A percentile compares a stretch with the other conserved stretches of the same genome.
These are phyloP conservation scores for Oscheius sp. DNA, from an alignment of 2,888 invertebrate species.

Conservation along the genomic window DNA sequence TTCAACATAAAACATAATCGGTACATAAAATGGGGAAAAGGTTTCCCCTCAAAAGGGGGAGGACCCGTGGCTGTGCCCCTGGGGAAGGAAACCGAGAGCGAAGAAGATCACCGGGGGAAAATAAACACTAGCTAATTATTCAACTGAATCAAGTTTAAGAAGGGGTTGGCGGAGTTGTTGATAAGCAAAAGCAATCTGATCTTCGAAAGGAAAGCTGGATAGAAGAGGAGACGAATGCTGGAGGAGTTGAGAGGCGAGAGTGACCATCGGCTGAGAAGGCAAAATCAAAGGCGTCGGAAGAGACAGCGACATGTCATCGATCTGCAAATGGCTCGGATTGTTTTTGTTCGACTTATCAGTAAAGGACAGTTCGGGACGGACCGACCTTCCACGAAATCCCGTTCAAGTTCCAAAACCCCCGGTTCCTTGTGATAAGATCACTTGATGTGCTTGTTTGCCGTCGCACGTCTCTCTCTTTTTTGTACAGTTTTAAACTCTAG, in stretches of 20 bases:
- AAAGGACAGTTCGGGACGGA: neutral
- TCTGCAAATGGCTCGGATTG: slow-evolving; percentile 5
- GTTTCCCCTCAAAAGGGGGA: slow-evolving; percentile 7
- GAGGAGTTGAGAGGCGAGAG: slow-evolving; percentile 28
- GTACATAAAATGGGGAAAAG: slow-evolving; percentile 9
- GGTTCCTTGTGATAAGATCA: neutral
- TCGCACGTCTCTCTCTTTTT: neutral
- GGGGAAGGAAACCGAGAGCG: slow-evolving; percentile 27
- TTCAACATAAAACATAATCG: slow-evolving; percentile 17
- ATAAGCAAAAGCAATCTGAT: slow-evolving; percentile 28
- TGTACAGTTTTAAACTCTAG: slow-evolving; percentile 9
- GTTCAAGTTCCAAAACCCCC: slow-evolving; percentile 8
- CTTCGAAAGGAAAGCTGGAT: slow-evolving; percentile 19
- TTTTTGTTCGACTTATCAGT: neutral
- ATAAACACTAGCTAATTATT: neutral
- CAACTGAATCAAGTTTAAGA: slow-evolving; percentile 23
- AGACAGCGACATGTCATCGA: slow-evolving; percentile 24
- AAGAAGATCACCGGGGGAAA: neutral
- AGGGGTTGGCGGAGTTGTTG: slow-evolving; percentile 28
- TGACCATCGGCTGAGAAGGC: slow-evolving; percentile 29
- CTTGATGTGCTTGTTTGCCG: slow-evolving; percentile 2
- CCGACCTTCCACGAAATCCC: neutral
- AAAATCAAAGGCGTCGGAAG: slow-evolving; percentile 15
- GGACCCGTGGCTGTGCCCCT: slow-evolving; percentile 19
- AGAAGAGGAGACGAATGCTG: slow-evolving; percentile 4